Conservation (phyloP, 2,113 vertebrate species). For the Gymnarchus niloticus region DNA sequence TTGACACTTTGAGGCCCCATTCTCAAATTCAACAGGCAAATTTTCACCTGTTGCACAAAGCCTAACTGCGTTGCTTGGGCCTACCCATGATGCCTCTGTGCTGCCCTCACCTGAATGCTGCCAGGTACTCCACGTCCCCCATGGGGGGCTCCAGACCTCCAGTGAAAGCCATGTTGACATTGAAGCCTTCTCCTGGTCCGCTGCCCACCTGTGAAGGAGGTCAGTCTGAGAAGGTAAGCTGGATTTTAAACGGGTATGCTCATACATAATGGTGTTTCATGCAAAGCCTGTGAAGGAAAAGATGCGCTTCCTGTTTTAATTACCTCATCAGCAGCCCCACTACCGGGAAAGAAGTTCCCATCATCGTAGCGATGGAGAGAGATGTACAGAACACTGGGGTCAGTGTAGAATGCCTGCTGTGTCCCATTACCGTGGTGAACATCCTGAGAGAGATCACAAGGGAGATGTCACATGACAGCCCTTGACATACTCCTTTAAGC, state of each 20-base stretch:
- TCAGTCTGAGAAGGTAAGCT: no score
- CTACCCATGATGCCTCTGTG: not conserved
- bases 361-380: constrained; percentile 94
- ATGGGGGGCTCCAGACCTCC: constrained; percentile 92
- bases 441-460: constrained; percentile 43
- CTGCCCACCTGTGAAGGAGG: constrained; percentile 71
- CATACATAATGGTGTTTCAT: no score
- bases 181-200: constrained; percentile 84
- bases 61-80: no score
- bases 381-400: constrained; percentile 85
- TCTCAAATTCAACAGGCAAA: no score
- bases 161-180: constrained; percentile 94
- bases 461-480: not conserved
- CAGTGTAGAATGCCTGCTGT: constrained; percentile 87
- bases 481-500: not conserved
- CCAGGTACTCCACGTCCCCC: constrained; percentile 86
- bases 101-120: constrained; percentile 81
- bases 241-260: no score
- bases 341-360: constrained; percentile 95
- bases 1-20: not conserved
- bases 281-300: no score
- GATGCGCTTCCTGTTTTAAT: not conserved
- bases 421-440: constrained; percentile 73
- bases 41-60: no score
- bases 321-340: constrained; percentile 89